Percentiles rank a stretch among this genome's conserved stretches.
phyloP scores from a whole-genome alignment of 1,140 invertebrate species.

The Anoplophora glabripennis region DNA sequence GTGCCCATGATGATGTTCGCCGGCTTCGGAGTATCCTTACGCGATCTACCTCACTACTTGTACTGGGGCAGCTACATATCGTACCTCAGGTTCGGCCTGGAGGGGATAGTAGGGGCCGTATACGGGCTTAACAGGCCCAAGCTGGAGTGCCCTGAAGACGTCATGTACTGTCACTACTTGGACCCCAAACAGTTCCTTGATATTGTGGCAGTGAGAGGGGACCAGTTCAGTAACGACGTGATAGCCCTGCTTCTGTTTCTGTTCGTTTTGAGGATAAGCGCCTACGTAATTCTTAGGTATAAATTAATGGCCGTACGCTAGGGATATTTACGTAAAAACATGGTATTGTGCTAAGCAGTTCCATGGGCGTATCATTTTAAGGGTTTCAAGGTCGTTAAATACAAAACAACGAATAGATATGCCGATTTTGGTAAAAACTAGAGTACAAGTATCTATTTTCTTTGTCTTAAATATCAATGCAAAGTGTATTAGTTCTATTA shows the following conservation, averaged over 20 bases:
- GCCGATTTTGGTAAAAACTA: too few species aligned
- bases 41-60: slow-evolving; percentile 75
- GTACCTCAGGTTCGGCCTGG: slow-evolving; percentile 84
- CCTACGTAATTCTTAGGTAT: slow-evolving; percentile 80
- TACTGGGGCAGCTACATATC: slow-evolving; percentile 86
- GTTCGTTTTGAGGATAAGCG: slow-evolving; percentile 65
- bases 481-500: too few species aligned
- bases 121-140: slow-evolving; percentile 71
- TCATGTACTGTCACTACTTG: slow-evolving; percentile 72
- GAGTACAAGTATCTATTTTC: too few species aligned
- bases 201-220: slow-evolving; percentile 75
- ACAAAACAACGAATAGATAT: too few species aligned
- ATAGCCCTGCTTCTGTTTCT: slow-evolving; percentile 69
- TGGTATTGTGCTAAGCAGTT: too few species aligned
- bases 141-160: slow-evolving; percentile 60
- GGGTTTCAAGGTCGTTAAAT: too few species aligned
- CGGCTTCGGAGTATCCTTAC: slow-evolving; percentile 74
- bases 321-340: too few species aligned
- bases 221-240: slow-evolving; percentile 82
- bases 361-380: too few species aligned
- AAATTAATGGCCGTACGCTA: slow-evolving; percentile 67
- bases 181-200: slow-evolving; percentile 71
- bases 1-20: slow-evolving; percentile 88
- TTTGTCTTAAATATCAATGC: too few species aligned
- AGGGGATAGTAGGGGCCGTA: slow-evolving; percentile 77